These are phyloP conservation scores for Aphodius sticticus DNA, from an alignment of 2,888 invertebrate species.

Conservation along the genomic window DNA sequence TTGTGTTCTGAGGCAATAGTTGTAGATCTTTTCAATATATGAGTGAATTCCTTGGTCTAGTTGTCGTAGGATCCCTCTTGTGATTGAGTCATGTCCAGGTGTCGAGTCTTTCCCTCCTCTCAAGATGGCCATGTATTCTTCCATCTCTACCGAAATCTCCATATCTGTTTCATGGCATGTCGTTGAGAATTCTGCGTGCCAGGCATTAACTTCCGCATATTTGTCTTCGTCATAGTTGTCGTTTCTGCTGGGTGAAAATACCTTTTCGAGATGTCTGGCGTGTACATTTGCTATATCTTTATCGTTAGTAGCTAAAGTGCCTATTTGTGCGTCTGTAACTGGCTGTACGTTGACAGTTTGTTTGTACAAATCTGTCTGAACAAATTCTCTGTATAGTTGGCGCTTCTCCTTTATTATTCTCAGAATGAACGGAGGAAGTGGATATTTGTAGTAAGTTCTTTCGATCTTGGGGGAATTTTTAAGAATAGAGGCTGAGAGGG, in stretches of 20 bases:
- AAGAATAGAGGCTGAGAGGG: not conserved
- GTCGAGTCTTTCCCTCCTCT: not conserved
- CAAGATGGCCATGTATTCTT: not conserved
- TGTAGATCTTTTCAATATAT: not conserved
- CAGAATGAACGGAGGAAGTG: not conserved
- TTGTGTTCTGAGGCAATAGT: not conserved
- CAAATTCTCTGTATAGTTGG: not conserved
- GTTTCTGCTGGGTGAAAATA: not conserved
- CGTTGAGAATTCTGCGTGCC: not conserved
- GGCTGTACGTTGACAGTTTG: not conserved
- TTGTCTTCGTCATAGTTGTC: not conserved
- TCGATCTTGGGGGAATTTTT: not conserved
- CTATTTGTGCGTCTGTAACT: not conserved
- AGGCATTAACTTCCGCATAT: not conserved
- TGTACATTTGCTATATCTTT: not conserved
- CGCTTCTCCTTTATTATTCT: not conserved
- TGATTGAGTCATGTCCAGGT: not conserved
- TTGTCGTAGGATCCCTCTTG: not conserved
- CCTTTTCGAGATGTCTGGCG: not conserved
- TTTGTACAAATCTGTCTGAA: too few species aligned
- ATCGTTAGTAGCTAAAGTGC: not conserved
- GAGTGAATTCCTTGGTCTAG: not conserved
- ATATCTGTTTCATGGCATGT: not conserved
- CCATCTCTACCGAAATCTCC: not conserved
- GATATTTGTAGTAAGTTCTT: not conserved